A percentile compares a stretch with the other conserved stretches of the same genome.
These are phyloP conservation scores for Ceratosolen solmsi DNA, from an alignment of 1,140 invertebrate genomes.

Conservation along the genomic window DNA sequence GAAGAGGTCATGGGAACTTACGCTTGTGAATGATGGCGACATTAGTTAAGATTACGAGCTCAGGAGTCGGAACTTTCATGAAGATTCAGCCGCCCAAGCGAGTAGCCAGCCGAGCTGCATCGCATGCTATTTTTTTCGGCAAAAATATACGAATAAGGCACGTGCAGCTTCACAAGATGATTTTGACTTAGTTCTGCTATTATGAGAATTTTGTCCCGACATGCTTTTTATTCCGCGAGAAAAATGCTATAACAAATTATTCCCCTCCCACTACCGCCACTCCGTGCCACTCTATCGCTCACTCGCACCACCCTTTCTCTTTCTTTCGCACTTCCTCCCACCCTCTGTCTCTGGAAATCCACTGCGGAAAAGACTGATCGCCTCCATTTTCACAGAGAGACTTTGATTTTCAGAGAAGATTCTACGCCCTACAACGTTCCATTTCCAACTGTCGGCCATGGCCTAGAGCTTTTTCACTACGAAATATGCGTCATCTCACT, in stretches of 20 bases:
- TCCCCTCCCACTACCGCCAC: no score
- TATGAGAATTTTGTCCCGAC: constrained; percentile 10
- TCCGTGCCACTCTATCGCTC: neutral
- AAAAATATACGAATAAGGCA: neutral
- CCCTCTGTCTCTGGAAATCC: constrained; percentile 12
- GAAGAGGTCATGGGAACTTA: constrained; percentile 45
- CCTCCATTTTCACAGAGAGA: constrained; percentile 6
- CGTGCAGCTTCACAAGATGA: neutral
- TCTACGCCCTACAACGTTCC: neutral
- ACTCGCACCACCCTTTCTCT: neutral
- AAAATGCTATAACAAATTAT: constrained; percentile 17
- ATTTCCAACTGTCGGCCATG: constrained; percentile 19
- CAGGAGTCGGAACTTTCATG: constrained; percentile 27
- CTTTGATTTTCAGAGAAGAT: constrained; percentile 28
- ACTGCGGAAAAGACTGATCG: constrained; percentile 31
- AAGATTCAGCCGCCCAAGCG: constrained; percentile 26
- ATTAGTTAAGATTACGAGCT: constrained; percentile 55
- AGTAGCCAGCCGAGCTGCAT: neutral
- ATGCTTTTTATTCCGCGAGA: neutral
- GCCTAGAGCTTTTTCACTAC: neutral
- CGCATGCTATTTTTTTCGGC: neutral
- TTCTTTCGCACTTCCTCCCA: no score
- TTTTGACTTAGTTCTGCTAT: constrained; percentile 33
- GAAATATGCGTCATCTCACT: neutral
- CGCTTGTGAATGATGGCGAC: constrained; percentile 50